A percentile compares a stretch with the other conserved stretches of the same genome.
phyloP scores from a whole-genome alignment of 2,113 vertebrate species.

The Oryzias javanicus region DNA sequence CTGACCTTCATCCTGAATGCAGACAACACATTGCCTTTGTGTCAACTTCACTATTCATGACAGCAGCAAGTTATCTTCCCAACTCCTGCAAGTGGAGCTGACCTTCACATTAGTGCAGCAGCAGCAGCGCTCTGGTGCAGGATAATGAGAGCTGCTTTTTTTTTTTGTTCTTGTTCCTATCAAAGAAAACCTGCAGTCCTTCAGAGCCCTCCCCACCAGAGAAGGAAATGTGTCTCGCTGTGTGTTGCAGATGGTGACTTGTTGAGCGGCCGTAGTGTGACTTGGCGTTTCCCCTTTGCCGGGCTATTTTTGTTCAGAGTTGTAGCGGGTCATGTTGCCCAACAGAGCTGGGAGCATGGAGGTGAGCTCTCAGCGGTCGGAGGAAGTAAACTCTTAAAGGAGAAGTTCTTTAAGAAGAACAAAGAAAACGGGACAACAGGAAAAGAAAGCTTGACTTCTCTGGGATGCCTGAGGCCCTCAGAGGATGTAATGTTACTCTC shows the following conservation, averaged over 20 bases:
- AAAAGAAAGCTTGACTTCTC: neutral
- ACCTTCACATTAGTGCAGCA: conserved; percentile 43
- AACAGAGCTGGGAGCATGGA: conserved; percentile 33
- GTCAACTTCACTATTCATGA: conserved; percentile 25
- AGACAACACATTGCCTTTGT: conserved; percentile 16
- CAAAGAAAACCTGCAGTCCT: neutral
- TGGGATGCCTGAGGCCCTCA: conserved; percentile 1
- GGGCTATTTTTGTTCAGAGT: conserved; percentile 51
- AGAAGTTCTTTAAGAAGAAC: conserved; percentile 35
- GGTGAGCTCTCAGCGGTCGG: conserved; percentile 33
- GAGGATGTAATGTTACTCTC: conserved; percentile 21
- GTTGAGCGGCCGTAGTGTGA: conserved; percentile 20
- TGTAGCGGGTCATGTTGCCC: conserved; percentile 58
- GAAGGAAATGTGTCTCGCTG: neutral
- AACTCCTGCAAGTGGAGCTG: conserved; percentile 21
- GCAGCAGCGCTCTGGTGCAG: neutral
- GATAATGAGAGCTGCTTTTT: neutral
- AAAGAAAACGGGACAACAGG: conserved; percentile 10
- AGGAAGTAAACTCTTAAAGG: conserved; percentile 39
- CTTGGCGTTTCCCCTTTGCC: conserved; percentile 26
- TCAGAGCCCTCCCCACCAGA: neutral
- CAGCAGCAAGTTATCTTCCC: conserved; percentile 15
- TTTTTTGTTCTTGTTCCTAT: neutral
- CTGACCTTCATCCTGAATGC: conserved; percentile 31
- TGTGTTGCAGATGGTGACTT: conserved; percentile 17